Percentiles rank a stretch among this genome's conserved stretches.
Conservation (phyloP, 30 jellyfish, hydroid and myxozoan species). For the Cassiopea andromeda region DNA sequence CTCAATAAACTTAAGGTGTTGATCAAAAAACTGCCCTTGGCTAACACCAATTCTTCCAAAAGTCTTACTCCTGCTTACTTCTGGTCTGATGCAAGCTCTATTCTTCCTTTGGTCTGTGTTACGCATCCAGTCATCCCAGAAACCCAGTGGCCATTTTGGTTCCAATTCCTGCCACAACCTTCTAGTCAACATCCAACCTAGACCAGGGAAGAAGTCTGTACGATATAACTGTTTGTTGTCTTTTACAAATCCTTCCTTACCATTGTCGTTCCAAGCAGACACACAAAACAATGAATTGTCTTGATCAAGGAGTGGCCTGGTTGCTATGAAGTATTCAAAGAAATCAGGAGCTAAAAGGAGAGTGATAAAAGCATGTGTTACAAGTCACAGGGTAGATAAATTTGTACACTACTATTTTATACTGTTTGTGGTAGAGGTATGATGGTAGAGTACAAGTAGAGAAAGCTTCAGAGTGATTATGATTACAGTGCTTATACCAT, state of each 20-base stretch:
- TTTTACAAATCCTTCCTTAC: constrained; percentile 84
- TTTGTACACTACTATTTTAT: too few species aligned
- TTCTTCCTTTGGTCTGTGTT: constrained; percentile 86
- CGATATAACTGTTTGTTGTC: constrained; percentile 79
- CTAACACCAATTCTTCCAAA: constrained; percentile 99
- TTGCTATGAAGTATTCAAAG: constrained; percentile 95
- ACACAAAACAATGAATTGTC: constrained; percentile 91
- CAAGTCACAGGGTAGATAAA: background rate
- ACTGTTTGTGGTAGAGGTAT: too few species aligned
- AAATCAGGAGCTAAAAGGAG: constrained; percentile 92
- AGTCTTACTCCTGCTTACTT: constrained; percentile 93
- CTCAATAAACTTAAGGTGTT: constrained; percentile 78
- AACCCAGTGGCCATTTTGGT: constrained; percentile 98
- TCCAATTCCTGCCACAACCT: constrained; percentile 86
- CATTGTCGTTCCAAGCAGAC: constrained; percentile 99
- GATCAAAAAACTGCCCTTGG: constrained; percentile 96
- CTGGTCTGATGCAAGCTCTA: constrained; percentile 97
- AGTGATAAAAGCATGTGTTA: background rate
- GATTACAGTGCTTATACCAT: too few species aligned
- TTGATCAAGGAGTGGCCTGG: constrained; percentile 87
- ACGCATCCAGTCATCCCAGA: constrained; percentile 99
- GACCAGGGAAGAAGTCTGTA: constrained; percentile 98
- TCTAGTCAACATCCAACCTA: constrained; percentile 97
- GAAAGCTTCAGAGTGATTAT: too few species aligned
- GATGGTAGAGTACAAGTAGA: too few species aligned